Evolutionary conservation across 2,797 vertebrate genomes (phyloP), one percentile per base, ranked within the genome.

Genomic region (Arremon aurantiirostris): DNA sequence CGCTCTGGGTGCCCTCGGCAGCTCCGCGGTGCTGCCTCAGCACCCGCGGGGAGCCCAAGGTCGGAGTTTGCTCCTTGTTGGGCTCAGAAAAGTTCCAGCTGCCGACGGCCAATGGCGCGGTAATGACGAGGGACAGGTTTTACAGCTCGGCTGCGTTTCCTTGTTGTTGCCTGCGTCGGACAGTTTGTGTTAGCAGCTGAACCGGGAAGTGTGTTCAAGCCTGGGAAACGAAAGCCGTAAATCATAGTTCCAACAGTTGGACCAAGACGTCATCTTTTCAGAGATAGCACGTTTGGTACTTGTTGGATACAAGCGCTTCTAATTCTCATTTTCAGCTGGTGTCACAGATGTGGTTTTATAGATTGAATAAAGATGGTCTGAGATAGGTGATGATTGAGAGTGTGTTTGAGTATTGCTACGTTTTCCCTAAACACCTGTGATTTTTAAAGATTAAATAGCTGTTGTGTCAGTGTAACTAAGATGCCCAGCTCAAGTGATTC

Each of bases 241-340:
- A 37, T 16, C 13, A 3, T 7, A 52, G 8, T 82, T 55, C 15
- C 15, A 9, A 12, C 2, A n/a, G 28, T 4, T 9, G 11, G 23
- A 26, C 28, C 27, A 23, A 69, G n/a, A 34, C 26, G 12, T 19
- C 21, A 6, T 61, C 7, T 50, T 50, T 61, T 50, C 27, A 19
- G 63, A 42, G 22, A 39, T 52, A 2, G 20, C 12, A 0, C 2
- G 3, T 44, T 52, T 66, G 32, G n/a, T 69, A 30, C 32, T 24
- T 39, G 27, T 63, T 79, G 39, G 39, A 24, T 5, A 3, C 4
- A 41, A 37, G 42, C 3, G 12, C 22, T 73, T 70, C 9, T 69
- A 17, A 2, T 49, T 52, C 7, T 9, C 0, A 0, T 28, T 69
- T 93, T 47, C 37, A 42, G 0, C 14, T 18, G 9, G 5, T 4